Base-by-base conservation (phyloP, 2,888 invertebrate species). In the Pimpla rufipes region DNA sequence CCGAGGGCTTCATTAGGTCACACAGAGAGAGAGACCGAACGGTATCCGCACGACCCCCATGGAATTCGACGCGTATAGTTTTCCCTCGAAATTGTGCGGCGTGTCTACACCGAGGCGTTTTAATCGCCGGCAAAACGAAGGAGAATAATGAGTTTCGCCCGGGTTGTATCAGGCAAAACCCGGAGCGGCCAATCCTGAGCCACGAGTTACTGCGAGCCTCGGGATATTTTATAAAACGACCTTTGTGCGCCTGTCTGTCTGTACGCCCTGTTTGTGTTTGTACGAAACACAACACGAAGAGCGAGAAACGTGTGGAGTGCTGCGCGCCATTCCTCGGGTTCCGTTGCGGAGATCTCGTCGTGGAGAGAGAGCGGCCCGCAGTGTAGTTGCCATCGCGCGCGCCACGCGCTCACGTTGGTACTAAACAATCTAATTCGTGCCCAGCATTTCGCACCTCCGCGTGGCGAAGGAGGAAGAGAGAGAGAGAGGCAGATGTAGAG, bases 381-480 rank as follows among this genome's bases (percentile, higher is more conserved):
- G 35, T 67, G 74, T 40, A 66, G 62, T 11, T 37, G 66, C 52
- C 11, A 23, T 23, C 21, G 45, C 55, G 42, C 23, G 13, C 8
- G 68, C 62, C 52, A 55, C 52, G 66, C 62, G 76, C 29, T 45
- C 83, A 80, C 77, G 83, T 77, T 80, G 83, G 79, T 80, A 83
- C 83, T 83, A 83, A 83, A 83, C 83, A 83, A 80, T 83, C 83
- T 83, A 83, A 83, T 83, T 83, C 83, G 83, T 83, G 76, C 83
- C 77, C 76, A 77, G 83, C 83, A 80, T 83, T 83, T 80, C 80
- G 83, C 83, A 83, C 83, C 80, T 77, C 64, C 29, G 18, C 45
- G 29, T 5, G 4, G 68, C 35, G 50, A 68, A 29, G 11, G 52
- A 50, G 45, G 45, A 4, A 45, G 59, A 73, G 59, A 59, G 18